Evolutionary conservation across 2,888 invertebrate genomes (phyloP).

Genomic region (Ferrisia virgata): DNA sequence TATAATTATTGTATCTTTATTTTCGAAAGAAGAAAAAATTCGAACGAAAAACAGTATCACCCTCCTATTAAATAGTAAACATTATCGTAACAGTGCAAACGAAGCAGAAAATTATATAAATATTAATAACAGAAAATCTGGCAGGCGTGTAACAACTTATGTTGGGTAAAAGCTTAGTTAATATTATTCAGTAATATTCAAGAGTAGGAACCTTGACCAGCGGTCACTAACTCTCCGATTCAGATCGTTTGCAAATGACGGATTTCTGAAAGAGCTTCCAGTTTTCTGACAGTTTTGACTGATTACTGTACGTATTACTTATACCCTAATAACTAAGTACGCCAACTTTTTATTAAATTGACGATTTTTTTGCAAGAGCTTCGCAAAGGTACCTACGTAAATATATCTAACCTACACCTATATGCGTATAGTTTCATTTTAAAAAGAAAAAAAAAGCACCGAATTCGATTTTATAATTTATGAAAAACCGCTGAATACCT

Average conservation of each 20-base stretch:
- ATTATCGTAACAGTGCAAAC: slow-evolving; percentile 7
- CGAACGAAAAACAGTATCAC: neutral
- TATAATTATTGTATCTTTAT: neutral
- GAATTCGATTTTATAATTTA: neutral
- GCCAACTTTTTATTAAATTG: slow-evolving; percentile 19
- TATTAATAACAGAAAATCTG: slow-evolving; percentile 35
- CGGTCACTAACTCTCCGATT: slow-evolving; percentile 39
- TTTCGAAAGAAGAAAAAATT: neutral
- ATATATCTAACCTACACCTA: neutral
- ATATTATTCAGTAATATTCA: slow-evolving; percentile 25
- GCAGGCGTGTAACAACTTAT: slow-evolving; percentile 39
- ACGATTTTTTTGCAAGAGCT: slow-evolving; percentile 13
- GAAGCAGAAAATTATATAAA: slow-evolving; percentile 37
- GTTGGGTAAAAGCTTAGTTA: slow-evolving; percentile 23
- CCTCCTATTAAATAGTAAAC: neutral
- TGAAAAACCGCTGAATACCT: neutral
- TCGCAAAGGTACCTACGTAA: neutral
- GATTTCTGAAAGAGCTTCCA: slow-evolving; percentile 32
- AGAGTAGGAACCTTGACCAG: neutral
- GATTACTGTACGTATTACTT: slow-evolving; percentile 36
- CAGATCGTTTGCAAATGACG: slow-evolving; percentile 43
- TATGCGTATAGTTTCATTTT: neutral
- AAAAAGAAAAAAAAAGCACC: neutral
- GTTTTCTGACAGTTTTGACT: slow-evolving; percentile 42
- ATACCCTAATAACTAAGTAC: slow-evolving; percentile 34